Conservation (phyloP, 30 jellyfish, hydroid and myxozoan species). For the Aurelia aurita region DNA sequence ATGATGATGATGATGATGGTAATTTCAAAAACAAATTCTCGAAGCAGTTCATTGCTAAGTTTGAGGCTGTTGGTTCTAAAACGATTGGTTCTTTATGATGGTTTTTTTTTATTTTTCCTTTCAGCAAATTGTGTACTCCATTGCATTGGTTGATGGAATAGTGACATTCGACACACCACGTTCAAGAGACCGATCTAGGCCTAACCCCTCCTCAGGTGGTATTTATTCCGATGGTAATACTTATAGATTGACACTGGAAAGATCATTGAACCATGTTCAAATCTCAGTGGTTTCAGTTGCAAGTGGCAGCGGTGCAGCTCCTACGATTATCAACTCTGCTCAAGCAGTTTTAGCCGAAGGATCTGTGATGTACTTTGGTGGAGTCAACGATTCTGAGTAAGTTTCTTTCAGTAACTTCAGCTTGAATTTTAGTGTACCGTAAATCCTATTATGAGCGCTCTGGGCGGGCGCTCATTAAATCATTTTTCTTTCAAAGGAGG, state of each 20-base stretch:
- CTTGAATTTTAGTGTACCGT: no score
- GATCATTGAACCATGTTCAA: constrained; percentile 17
- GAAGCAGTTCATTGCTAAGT: no score
- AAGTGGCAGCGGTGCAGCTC: constrained; percentile 42
- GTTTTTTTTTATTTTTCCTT: neutral
- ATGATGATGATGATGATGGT: no score
- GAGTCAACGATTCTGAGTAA: constrained; percentile 58
- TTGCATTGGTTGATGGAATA: constrained; percentile 42
- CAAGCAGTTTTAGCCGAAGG: constrained; percentile 54
- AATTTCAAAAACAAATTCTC: no score
- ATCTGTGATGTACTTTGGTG: constrained; percentile 59
- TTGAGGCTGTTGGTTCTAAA: no score
- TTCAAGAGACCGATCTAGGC: constrained; percentile 20
- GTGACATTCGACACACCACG: constrained; percentile 1
- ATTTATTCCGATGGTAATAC: constrained; percentile 65
- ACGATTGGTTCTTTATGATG: neutral
- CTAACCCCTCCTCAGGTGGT: constrained; percentile 24
- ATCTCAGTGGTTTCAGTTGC: constrained; percentile 46
- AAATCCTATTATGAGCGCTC: no score
- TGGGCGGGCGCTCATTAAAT: no score
- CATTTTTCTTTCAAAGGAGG: no score
- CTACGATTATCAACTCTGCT: neutral
- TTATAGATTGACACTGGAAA: constrained; percentile 16
- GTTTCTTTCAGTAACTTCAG: neutral
- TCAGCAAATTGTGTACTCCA: constrained; percentile 7